Evolutionary conservation across 1,140 invertebrate genomes (phyloP), one percentile per base, ranked within the genome.

Genomic region (Camponotus vicinus): DNA sequence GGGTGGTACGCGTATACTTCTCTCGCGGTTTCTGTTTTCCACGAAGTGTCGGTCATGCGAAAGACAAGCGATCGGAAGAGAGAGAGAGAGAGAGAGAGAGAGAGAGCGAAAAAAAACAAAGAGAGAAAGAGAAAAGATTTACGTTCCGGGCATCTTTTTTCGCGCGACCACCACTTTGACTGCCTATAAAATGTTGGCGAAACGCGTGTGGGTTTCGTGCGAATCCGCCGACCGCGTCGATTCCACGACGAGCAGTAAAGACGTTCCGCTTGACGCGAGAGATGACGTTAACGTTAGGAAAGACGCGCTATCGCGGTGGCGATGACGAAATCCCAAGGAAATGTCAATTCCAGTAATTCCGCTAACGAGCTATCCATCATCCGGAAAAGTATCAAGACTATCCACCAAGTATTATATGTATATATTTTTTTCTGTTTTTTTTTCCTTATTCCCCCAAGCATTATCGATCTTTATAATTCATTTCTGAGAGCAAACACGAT

Each of bases 121-220:
- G 77, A 69, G 71, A 76, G 73, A 89, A 85, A 85, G 78, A 69
- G 66, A 76, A 57, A 83, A 89, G 88, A 89, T 89, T 89, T 89
- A 89, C 83, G 87, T 86, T 73, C 87, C 67, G 45, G 61, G 40
- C 40, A 42, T 21, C 59, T 90, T 90, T 89, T 90, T 89, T 86
- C 86, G 83, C 79, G 52, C 69, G 75, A 90, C 79, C 79, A 90
- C 79, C 79, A 90, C 88, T 86, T 89, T 87, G 88, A 89, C 88
- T 87, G 85, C 85, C 85, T 85, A 87, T 87, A 90, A 89, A 90
- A 84, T 78, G 86, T 63, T 84, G 78, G 57, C 86, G 55, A 90
- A 87, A 90, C 88, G 79, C 80, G 63, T 73, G 69, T 87, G 63
- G 76, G 75, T 82, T 88, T 83, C 55, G 64, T 70, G 73, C 79